Percentiles rank a stretch among this genome's conserved stretches.
Evolutionary conservation across 2,113 vertebrate genomes (phyloP).

Genomic region (Bubo scandiacus): DNA sequence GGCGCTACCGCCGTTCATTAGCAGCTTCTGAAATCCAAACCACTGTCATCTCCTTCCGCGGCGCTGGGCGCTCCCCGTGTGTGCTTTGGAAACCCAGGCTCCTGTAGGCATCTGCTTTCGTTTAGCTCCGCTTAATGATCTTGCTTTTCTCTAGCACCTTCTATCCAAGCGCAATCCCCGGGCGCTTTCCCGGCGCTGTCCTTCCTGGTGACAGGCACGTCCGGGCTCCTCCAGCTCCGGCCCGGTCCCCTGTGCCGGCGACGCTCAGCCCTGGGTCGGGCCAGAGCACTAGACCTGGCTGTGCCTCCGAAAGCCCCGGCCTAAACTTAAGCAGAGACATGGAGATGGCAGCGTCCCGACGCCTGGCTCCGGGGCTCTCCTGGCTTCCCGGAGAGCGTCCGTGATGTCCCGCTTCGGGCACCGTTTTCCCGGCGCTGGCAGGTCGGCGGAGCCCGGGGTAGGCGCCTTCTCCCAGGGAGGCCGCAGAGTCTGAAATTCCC

Average conservation of each 20-base stretch:
- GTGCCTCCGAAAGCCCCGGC: neutral
- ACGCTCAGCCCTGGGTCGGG: too few species aligned
- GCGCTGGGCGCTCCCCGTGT: neutral
- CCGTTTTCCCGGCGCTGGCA: neutral
- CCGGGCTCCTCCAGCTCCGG: neutral
- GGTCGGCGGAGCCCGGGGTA: neutral
- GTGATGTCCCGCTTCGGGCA: neutral
- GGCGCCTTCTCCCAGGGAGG: neutral
- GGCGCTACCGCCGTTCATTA: too few species aligned
- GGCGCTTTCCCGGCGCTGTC: neutral
- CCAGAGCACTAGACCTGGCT: neutral
- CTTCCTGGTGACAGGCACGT: neutral
- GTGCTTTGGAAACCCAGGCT: neutral
- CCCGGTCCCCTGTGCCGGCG: too few species aligned
- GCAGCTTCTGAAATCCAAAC: neutral
- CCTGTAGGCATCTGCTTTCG: neutral
- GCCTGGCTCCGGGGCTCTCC: neutral
- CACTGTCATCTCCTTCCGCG: neutral
- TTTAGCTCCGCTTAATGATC: neutral
- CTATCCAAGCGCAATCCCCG: neutral
- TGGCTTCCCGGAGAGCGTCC: neutral
- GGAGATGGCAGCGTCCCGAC: rapidly evolving
- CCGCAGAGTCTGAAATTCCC: neutral
- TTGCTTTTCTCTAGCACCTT: neutral
- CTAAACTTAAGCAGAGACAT: rapidly evolving